Base-by-base conservation (phyloP, 1,140 invertebrate species). In the Drosophila parvula region DNA sequence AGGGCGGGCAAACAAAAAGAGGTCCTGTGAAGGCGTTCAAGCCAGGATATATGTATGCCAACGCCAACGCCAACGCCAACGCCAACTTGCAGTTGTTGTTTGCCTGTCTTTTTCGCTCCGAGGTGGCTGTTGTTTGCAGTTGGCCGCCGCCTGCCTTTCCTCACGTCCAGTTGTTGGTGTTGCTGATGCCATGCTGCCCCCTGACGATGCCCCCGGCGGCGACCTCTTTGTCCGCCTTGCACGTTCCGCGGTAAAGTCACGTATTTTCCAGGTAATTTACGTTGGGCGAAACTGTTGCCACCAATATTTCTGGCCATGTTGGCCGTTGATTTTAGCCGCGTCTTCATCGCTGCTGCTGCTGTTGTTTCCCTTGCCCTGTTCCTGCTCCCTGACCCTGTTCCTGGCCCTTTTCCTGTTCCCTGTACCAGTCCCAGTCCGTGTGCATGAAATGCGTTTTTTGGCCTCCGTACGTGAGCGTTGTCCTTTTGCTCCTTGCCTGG, bases 191-290 rank as follows among this genome's bases (percentile, higher is more conserved):
- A 16, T 57, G 27, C 58, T 40, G 53, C 10, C 34, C 53, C 36
- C 51, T n/a, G 56, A 44, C 18, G 14, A 10, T 34, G 27, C 67
- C 44, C 45, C 60, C 45, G 34, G 34, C 45, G 32, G 44, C 55
- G 41, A 56, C 71, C 64, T 61, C 68, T 45, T 58, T 67, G 59
- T 11, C 48, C 51, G 61, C 55, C 73, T 50, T 58, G 73, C 84
- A 88, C 84, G 84, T 84, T 70, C 36, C 80, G 80, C 80, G 84
- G 53, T 73, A 80, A 89, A 88, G 84, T 88, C 84, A 88, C 84
- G 84, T 88, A 89, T 88, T 88, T 88, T 88, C 84, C 84, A 88
- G 84, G 84, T 88, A 88, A 88, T 88, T 88, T 89, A 88, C 84
- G 84, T 88, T 88, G 80, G 78, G 74, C 77, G 83, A 83, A 88